Conservation (phyloP, 2,113 vertebrate species). For the Saiga tatarica region DNA sequence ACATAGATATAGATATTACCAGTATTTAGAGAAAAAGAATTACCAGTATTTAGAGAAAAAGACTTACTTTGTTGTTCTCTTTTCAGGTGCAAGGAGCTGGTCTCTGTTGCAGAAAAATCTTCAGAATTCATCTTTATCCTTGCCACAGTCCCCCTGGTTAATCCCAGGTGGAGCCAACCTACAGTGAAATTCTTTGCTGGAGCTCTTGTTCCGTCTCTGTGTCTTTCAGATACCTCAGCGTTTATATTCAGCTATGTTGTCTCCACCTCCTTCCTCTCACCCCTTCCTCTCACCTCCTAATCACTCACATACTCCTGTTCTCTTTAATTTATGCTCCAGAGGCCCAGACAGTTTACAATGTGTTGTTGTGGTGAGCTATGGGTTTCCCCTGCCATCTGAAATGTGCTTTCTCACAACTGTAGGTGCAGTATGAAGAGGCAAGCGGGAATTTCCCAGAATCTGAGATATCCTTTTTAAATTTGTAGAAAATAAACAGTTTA, state of each 20-base stretch:
- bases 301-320: neutral
- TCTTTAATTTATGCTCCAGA: conserved; percentile 49
- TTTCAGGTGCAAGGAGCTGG: conserved; percentile 31
- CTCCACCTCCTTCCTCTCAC: conserved; percentile 63
- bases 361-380: conserved; percentile 42
- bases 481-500: conserved; percentile 1
- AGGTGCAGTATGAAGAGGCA: neutral
- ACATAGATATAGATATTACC: neutral
- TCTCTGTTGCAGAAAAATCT: conserved; percentile 33
- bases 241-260: conserved; percentile 24
- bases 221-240: neutral
- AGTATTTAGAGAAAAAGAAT: neutral
- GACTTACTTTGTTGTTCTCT: conserved; percentile 55
- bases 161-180: neutral
- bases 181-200: neutral
- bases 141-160: neutral
- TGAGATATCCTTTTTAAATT: neutral
- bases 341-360: neutral
- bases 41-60: neutral
- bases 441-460: conserved; percentile 48
- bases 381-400: conserved; percentile 67
- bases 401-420: conserved; percentile 56
- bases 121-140: conserved; percentile 52
- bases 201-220: neutral
- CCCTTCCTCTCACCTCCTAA: conserved; percentile 33